These are phyloP conservation scores for Epinephelus coioides DNA, from an alignment of 2,797 vertebrate genomes.

Conservation along the genomic window DNA sequence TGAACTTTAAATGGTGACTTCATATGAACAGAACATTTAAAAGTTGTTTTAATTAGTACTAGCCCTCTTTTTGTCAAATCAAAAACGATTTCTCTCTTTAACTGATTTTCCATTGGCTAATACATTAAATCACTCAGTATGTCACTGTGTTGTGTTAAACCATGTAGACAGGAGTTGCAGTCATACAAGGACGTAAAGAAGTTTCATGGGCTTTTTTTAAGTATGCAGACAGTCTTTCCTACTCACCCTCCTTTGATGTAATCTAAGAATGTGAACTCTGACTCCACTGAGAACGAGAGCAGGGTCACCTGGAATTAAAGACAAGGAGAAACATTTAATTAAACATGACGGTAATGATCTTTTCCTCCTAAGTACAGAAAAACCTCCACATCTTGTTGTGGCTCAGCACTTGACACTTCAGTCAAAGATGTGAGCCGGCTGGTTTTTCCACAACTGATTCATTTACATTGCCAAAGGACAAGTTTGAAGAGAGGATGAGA, in stretches of 20 bases:
- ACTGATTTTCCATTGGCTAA: neutral
- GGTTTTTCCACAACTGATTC: constrained; percentile 37
- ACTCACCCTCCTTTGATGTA: constrained; percentile 99
- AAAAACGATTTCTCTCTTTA: neutral
- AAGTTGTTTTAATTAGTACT: too few species aligned
- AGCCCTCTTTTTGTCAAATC: neutral
- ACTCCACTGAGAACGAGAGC: constrained; percentile 95
- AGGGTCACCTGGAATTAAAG: constrained; percentile 90
- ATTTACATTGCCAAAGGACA: constrained; percentile 55
- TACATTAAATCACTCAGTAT: neutral
- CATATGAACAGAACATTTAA: too few species aligned
- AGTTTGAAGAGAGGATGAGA: constrained; percentile 49
- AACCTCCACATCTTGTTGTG: constrained; percentile 6
- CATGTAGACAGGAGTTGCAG: neutral
- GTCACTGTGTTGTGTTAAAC: too few species aligned
- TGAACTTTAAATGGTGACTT: too few species aligned
- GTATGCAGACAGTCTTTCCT: constrained; percentile 1
- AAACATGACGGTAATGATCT: constrained; percentile 25
- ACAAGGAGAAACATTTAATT: constrained; percentile 41
- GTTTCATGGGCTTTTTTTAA: constrained; percentile 14
- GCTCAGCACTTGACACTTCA: constrained; percentile 27
- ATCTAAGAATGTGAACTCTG: constrained; percentile 96
- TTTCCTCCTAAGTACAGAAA: constrained; percentile 21
- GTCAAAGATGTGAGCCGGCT: constrained; percentile 12
- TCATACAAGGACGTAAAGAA: neutral